Evolutionary conservation across 1,140 invertebrate species (phyloP).

Genomic region (Heliconius hewitsoni): DNA sequence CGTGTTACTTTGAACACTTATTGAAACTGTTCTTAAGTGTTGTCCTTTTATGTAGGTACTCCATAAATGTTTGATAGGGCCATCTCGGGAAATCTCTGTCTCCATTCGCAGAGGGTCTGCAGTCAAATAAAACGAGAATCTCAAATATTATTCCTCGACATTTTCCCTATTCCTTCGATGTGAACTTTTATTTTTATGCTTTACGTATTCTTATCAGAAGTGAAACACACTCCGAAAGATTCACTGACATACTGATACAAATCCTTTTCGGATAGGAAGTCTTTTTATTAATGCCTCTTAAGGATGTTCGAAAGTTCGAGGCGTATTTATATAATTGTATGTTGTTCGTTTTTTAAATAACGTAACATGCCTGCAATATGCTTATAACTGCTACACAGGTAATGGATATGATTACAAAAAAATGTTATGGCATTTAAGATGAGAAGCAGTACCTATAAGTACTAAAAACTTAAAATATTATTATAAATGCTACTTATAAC

Average conservation of each 20-base stretch:
- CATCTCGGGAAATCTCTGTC: conserved; percentile 81
- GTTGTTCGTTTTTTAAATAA: neutral
- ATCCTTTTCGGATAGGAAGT: conserved; percentile 32
- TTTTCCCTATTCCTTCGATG: conserved; percentile 78
- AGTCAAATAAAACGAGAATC: conserved; percentile 80
- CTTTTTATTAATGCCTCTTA: conserved; percentile 34
- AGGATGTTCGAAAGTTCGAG: neutral
- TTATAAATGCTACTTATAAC: too few species aligned
- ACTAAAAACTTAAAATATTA: too few species aligned
- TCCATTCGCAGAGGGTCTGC: conserved; percentile 78
- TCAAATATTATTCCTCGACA: conserved; percentile 80
- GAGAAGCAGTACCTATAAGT: too few species aligned
- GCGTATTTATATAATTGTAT: neutral
- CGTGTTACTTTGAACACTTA: conserved; percentile 68
- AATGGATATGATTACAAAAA: neutral
- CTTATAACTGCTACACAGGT: neutral
- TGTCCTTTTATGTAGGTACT: conserved; percentile 80
- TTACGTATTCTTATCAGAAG: conserved; percentile 79
- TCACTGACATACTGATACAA: conserved; percentile 66
- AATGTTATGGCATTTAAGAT: too few species aligned
- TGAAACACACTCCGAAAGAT: conserved; percentile 73
- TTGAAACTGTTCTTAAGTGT: conserved; percentile 79
- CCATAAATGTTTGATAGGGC: conserved; percentile 81
- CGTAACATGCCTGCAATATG: neutral
- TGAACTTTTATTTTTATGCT: conserved; percentile 81